Evolutionary conservation across 2,888 invertebrate species (phyloP).

Genomic region (Scaptomyza caliginosa): DNA sequence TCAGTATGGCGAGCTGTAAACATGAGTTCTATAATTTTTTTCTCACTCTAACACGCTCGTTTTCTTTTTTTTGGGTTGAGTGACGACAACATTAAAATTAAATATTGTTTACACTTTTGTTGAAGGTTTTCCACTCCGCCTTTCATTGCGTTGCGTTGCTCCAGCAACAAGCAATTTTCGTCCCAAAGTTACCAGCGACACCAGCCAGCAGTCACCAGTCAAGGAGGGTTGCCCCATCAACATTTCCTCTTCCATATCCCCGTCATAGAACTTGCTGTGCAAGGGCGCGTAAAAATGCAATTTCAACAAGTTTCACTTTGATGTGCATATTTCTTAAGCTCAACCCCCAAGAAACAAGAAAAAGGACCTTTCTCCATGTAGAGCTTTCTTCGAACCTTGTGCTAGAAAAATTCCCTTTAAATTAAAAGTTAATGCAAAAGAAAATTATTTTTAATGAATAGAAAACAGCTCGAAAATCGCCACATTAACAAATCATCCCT

Average conservation of each 20-base stretch:
- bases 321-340: slow-evolving; percentile 72
- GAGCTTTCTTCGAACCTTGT: slow-evolving; percentile 10
- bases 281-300: slow-evolving; percentile 80
- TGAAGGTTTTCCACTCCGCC: slow-evolving; percentile 56
- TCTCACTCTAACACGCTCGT: not conserved
- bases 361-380: slow-evolving; percentile 6
- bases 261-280: slow-evolving; percentile 57
- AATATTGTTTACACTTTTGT: slow-evolving; percentile 67
- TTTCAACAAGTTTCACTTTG: slow-evolving; percentile 79
- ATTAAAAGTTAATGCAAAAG: slow-evolving; percentile 76
- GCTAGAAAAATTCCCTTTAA: slow-evolving; percentile 60
- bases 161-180: slow-evolving; percentile 66
- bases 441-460: slow-evolving; percentile 80
- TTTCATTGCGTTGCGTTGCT: slow-evolving; percentile 50
- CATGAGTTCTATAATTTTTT: slow-evolving; percentile 57
- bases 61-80: slow-evolving; percentile 28
- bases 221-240: not conserved
- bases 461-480: slow-evolving; percentile 71
- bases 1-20: slow-evolving; percentile 60
- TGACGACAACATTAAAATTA: slow-evolving; percentile 72
- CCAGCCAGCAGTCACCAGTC: slow-evolving; percentile 19
- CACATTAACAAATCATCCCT: slow-evolving; percentile 58
- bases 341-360: slow-evolving; percentile 10
- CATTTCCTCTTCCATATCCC: not conserved
- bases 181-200: slow-evolving; percentile 48